Evolutionary conservation across 2,888 invertebrate genomes (phyloP).

Genomic region (Perizoma affinitatum): DNA sequence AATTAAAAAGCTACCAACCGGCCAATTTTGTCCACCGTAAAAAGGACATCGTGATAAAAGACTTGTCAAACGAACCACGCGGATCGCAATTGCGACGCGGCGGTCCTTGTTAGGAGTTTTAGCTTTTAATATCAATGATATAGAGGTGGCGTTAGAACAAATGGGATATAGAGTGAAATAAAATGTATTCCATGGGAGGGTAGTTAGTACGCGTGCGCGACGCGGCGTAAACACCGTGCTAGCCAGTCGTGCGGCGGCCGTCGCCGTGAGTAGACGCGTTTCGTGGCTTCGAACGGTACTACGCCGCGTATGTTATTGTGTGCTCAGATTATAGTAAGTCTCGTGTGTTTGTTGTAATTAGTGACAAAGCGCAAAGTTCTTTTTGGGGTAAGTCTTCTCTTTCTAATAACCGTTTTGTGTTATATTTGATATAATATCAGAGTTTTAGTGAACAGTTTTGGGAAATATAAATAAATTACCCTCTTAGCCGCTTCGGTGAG

Average conservation of each 20-base stretch:
- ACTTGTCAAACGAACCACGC: conserved; percentile 24
- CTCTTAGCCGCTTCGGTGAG: conserved; percentile 29
- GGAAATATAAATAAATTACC: conserved; percentile 45
- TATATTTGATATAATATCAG: conserved; percentile 20
- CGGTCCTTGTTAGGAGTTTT: background rate
- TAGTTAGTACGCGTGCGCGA: conserved; percentile 67
- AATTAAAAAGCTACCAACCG: conserved; percentile 33
- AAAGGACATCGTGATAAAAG: conserved; percentile 36
- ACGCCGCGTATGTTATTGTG: conserved; percentile 67
- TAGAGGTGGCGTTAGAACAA: conserved; percentile 40
- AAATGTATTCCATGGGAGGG: conserved; percentile 50
- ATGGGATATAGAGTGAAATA: conserved; percentile 32
- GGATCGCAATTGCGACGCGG: too few species aligned
- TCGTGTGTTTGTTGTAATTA: conserved; percentile 44
- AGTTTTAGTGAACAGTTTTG: conserved; percentile 49
- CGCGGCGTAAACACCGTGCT: conserved; percentile 68
- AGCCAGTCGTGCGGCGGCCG: conserved; percentile 62
- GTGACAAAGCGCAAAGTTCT: conserved; percentile 50
- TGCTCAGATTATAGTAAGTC: conserved; percentile 44
- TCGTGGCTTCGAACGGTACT: conserved; percentile 28
- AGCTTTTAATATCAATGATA: conserved; percentile 36
- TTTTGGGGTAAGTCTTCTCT: conserved; percentile 56
- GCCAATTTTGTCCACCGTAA: conserved; percentile 33
- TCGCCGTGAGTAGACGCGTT: conserved; percentile 50
- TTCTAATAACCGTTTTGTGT: background rate